These are phyloP conservation scores for Canis aureus DNA, from an alignment of 2,113 vertebrate genomes.

Conservation along the genomic window DNA sequence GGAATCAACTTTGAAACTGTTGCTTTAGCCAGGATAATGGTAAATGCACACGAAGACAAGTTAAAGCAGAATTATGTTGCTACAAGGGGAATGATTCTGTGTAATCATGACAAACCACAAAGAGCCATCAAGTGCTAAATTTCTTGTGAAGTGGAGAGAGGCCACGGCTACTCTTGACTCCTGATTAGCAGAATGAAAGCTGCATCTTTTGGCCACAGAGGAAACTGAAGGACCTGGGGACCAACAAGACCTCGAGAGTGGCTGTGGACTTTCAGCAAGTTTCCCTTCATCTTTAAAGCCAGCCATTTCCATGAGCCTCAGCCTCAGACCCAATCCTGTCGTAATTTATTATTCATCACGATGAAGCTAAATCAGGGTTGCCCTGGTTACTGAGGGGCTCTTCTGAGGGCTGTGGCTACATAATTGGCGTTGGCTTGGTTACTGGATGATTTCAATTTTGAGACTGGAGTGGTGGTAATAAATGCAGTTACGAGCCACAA, in stretches of 20 bases:
- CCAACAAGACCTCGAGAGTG: fast-evolving
- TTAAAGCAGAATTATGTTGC: background rate
- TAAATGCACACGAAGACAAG: background rate
- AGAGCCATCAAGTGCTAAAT: background rate
- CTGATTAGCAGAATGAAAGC: background rate
- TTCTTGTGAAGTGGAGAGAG: background rate
- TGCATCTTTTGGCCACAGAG: background rate
- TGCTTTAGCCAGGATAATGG: background rate
- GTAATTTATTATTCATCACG: background rate
- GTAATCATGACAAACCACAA: background rate
- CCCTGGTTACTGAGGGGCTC: conserved; percentile 71
- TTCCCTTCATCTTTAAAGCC: background rate
- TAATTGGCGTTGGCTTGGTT: conserved; percentile 80
- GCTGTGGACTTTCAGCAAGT: background rate
- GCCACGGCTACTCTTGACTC: background rate
- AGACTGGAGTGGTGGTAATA: conserved; percentile 6
- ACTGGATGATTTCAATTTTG: conserved; percentile 67
- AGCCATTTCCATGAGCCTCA: background rate
- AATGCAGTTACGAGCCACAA: background rate
- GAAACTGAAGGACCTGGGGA: background rate
- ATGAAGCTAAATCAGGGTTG: conserved; percentile 62
- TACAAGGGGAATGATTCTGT: background rate
- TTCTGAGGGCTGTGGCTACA: background rate
- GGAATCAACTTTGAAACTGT: background rate
- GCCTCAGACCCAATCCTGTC: background rate